Evolutionary conservation across 2,113 vertebrate genomes (phyloP).

Genomic region (Notiomystis cincta): DNA sequence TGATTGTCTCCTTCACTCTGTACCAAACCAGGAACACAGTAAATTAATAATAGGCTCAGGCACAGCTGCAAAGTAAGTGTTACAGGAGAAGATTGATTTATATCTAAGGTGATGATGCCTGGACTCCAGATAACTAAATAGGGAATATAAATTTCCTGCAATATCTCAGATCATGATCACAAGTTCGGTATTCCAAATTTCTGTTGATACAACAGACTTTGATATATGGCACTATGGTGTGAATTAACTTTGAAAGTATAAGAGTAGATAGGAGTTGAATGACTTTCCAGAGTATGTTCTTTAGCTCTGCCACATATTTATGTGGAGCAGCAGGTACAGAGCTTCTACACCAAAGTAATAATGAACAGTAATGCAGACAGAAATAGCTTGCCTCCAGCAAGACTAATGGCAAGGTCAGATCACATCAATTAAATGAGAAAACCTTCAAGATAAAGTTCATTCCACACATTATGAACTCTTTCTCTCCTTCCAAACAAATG

Average conservation of each 20-base stretch:
- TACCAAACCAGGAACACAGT: conserved; percentile 2
- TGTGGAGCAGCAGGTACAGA: conserved; percentile 26
- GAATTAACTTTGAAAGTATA: conserved; percentile 6
- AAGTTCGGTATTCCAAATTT: conserved; percentile 39
- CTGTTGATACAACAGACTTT: conserved; percentile 45
- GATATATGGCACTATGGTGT: conserved; percentile 5
- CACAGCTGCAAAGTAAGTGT: conserved; percentile 3
- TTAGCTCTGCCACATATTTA: conserved; percentile 39
- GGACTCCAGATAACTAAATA: conserved; percentile 49
- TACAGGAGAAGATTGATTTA: conserved; percentile 61
- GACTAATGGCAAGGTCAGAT: conserved; percentile 61
- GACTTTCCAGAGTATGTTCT: conserved; percentile 2
- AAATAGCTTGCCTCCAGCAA: conserved; percentile 64
- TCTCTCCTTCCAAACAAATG: neutral
- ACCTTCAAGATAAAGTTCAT: conserved; percentile 29
- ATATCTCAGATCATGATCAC: conserved; percentile 15
- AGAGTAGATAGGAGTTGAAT: conserved; percentile 25
- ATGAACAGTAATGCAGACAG: conserved; percentile 49
- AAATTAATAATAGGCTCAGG: conserved; percentile 68
- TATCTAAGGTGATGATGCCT: conserved; percentile 23
- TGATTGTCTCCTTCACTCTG: conserved; percentile 45
- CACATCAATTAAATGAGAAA: conserved; percentile 62
- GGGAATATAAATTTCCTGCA: conserved; percentile 46
- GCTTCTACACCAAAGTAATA: conserved; percentile 31
- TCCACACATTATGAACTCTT: neutral